Evolutionary conservation across 2,888 invertebrate genomes (phyloP).

Genomic region (Glyphotaelius pellucidus): DNA sequence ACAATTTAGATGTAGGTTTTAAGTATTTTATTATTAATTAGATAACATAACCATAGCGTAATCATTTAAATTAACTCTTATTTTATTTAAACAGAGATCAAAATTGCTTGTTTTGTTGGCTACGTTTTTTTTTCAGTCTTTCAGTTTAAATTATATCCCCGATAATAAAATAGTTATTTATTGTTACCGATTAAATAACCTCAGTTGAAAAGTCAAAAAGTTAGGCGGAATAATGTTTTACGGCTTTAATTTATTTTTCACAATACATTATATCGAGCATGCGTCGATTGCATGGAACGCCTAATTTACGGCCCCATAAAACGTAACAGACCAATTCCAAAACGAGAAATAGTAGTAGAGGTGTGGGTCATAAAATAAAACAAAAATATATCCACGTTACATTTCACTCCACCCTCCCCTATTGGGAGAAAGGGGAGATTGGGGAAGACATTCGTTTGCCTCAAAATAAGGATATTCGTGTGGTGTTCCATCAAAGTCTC

Average conservation of each 20-base stretch:
- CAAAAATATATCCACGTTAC: conserved; percentile 40
- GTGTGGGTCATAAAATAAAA: conserved; percentile 47
- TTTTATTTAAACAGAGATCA: too few species aligned
- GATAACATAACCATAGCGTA: too few species aligned
- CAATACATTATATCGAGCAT: not conserved
- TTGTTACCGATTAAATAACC: not conserved
- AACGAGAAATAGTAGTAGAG: conserved; percentile 22
- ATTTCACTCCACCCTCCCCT: conserved; percentile 20
- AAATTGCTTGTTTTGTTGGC: too few species aligned
- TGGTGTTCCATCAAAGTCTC: conserved; percentile 7
- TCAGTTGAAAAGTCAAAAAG: not conserved
- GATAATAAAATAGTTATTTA: not conserved
- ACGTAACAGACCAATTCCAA: conserved; percentile 43
- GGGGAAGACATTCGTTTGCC: conserved; percentile 34
- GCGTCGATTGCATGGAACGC: not conserved
- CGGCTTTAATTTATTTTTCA: not conserved
- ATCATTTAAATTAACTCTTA: too few species aligned
- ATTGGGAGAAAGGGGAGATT: conserved; percentile 2
- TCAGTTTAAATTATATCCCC: too few species aligned
- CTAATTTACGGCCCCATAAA: conserved; percentile 36
- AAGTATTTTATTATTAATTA: too few species aligned
- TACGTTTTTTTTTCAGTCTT: too few species aligned
- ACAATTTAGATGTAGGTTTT: too few species aligned
- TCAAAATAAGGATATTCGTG: conserved; percentile 31
- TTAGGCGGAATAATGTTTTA: not conserved